Base-by-base conservation (phyloP, 2,888 invertebrate genomes). In the Drosophila affinis region DNA sequence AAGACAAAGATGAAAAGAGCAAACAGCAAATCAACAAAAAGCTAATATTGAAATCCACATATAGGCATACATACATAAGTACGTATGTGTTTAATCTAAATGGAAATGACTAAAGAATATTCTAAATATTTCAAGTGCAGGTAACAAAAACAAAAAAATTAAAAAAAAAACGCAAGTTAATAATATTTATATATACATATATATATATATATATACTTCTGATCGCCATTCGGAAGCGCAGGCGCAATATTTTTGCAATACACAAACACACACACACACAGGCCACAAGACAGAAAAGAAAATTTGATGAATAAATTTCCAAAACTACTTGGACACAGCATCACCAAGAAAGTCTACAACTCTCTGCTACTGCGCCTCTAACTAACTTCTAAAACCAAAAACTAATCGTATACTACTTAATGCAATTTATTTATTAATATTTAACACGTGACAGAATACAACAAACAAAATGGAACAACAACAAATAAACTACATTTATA, bases 291-390 rank as follows among this genome's bases (percentile, higher is more conserved):
- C 62, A 63, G 79, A 57, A 52, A 65, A 53, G 79, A 57, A 52
- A 65, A 53, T 61, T 59, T 45, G 46, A 51, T 48, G 9, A 51
- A 68, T 64, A 72, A 21, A 65, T 85, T 72, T 67, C 59, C 67
- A 82, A 69, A 58, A 48, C 14, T 60, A 59, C 48, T 70, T 46
- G 62, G 49, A 62, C 34, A 49, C 49, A 57, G 82, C 64, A 62
- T 52, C 63, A 60, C 27, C 24, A 60, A 56, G 55, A 59, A 72
- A 57, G 54, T 63, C 53, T 65, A 49, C 45, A 85, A 83, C 75
- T 83, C 62, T 77, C 68, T 83, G 87, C 84, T 80, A 83, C 70
- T 80, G 81, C 84, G 87, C 81, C 84, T 86, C 71, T 74, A 72
- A 72, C 75, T 72, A 72, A 65, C 59, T 72, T 72, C 72, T 65